A percentile compares a stretch with the other conserved stretches of the same genome.
Evolutionary conservation across 1,140 invertebrate genomes (phyloP).

Genomic region (Myzus persicae): DNA sequence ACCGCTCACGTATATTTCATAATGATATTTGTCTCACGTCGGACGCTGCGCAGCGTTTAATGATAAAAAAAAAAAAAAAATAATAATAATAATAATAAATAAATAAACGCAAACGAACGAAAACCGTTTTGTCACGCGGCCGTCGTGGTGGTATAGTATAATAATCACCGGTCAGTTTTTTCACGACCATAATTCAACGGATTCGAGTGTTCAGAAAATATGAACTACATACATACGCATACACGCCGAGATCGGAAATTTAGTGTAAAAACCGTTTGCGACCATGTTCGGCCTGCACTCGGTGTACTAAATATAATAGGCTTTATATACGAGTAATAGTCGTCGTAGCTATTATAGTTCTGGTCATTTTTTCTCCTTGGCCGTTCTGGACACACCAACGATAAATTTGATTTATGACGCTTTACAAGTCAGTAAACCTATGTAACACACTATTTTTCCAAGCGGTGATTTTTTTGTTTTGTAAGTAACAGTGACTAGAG

Average conservation of each 20-base stretch:
- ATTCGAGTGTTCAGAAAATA: neutral
- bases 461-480: neutral
- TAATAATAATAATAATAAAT: neutral
- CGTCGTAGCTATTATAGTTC: neutral
- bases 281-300: neutral
- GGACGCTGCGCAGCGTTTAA: neutral
- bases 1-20: neutral
- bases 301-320: neutral
- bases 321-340: neutral
- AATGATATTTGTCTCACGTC: neutral
- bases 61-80: neutral
- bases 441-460: neutral
- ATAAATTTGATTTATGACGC: conserved; percentile 15
- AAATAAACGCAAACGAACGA: neutral
- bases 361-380: neutral
- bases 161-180: neutral
- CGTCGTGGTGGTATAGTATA: neutral
- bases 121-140: neutral
- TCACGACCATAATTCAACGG: conserved; percentile 8
- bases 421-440: neutral
- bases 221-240: neutral
- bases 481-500: neutral
- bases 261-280: neutral
- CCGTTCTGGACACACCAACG: neutral
- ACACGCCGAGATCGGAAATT: neutral